Conservation (phyloP, 2,888 invertebrate genomes). For the Xanthorhoe spadicearia region DNA sequence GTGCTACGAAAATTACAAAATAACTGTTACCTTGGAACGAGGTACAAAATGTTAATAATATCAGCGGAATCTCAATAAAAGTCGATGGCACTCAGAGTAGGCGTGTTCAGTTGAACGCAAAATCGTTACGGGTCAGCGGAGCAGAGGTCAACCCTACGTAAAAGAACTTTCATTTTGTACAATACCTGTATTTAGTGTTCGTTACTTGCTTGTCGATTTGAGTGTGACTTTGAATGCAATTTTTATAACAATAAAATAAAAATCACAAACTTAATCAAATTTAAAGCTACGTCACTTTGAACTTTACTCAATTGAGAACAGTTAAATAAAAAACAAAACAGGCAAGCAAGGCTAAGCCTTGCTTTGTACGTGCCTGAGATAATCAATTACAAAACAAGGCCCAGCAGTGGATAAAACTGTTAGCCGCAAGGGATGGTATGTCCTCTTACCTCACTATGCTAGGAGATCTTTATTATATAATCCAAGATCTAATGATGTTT, state of each 20-base stretch:
- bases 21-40: constrained; percentile 19
- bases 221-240: background rate
- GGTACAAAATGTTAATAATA: constrained; percentile 21
- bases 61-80: constrained; percentile 28
- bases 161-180: constrained; percentile 22
- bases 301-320: too few species aligned
- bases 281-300: too few species aligned
- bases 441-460: too few species aligned
- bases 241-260: background rate
- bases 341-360: too few species aligned
- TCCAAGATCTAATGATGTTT: too few species aligned
- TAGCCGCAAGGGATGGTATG: too few species aligned
- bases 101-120: constrained; percentile 36
- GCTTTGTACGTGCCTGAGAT: too few species aligned
- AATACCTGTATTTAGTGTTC: background rate
- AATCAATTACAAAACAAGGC: too few species aligned
- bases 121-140: constrained; percentile 44
- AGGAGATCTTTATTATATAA: too few species aligned
- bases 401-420: too few species aligned
- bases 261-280: too few species aligned
- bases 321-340: too few species aligned
- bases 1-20: constrained; percentile 15
- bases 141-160: constrained; percentile 41
- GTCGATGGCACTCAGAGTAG: constrained; percentile 32
- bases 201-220: background rate